Conservation (phyloP, 2,113 vertebrate genomes). For the Hipposideros armiger region DNA sequence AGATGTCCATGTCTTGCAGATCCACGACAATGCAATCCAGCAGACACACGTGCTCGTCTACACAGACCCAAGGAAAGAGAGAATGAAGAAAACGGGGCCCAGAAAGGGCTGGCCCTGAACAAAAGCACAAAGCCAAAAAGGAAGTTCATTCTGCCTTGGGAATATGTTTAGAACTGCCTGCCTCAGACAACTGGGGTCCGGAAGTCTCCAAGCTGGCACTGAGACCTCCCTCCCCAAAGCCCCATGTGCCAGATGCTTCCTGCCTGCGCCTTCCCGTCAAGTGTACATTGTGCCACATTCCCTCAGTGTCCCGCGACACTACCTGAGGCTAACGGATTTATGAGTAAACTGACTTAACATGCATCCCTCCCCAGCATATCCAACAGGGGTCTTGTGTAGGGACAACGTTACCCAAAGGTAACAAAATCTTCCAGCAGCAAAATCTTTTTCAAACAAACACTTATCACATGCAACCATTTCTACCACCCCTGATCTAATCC, state of each 20-base stretch:
- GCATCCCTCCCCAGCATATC: background rate
- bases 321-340: background rate
- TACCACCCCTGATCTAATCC: background rate
- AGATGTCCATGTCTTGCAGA: conserved; percentile 98
- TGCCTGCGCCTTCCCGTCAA: background rate
- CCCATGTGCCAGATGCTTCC: accelerated
- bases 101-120: background rate
- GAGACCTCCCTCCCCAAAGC: accelerated
- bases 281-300: background rate
- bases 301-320: background rate
- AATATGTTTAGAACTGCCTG: background rate
- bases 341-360: background rate
- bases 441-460: conserved; percentile 4
- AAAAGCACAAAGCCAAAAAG: background rate
- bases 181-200: background rate
- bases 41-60: conserved; percentile 94
- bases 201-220: background rate
- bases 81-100: background rate
- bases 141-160: background rate
- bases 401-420: background rate
- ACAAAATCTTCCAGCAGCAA: background rate
- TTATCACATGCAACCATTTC: background rate
- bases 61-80: conserved; percentile 55
- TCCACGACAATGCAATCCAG: conserved; percentile 97
- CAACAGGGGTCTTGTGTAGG: background rate